A percentile compares a stretch with the other conserved stretches of the same genome.
phyloP scores from a whole-genome alignment of 2,888 invertebrate genomes.

The Cistogaster globosa region DNA sequence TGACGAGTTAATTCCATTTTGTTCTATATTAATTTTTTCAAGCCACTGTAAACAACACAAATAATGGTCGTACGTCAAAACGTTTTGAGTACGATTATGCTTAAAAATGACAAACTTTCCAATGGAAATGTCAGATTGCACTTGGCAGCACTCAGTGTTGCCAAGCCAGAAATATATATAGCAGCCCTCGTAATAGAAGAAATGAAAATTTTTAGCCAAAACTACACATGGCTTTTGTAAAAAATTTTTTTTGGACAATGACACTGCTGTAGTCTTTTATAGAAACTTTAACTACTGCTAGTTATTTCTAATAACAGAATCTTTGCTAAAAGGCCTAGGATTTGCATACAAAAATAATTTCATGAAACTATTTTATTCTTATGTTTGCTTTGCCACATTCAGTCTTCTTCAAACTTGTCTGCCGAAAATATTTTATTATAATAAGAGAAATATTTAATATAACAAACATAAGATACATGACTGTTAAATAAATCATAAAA shows the following conservation, averaged over 20 bases:
- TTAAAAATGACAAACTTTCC: too few relatives aligned
- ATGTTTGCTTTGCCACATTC: background rate
- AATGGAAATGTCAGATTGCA: too few relatives aligned
- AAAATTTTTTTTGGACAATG: background rate
- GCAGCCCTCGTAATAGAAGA: too few relatives aligned
- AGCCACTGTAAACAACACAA: too few relatives aligned
- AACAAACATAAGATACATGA: conserved; percentile 11
- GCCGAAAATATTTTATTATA: conserved; percentile 5
- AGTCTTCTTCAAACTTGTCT: background rate
- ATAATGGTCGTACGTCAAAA: too few relatives aligned
- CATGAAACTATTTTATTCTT: background rate
- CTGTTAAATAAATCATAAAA: conserved; percentile 63
- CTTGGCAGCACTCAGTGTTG: too few relatives aligned
- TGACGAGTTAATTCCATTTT: too few relatives aligned
- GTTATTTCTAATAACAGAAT: conserved; percentile 47
- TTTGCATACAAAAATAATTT: background rate
- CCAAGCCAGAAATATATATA: too few relatives aligned
- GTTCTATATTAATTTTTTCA: too few relatives aligned
- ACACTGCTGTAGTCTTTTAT: background rate
- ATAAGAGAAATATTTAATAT: conserved; percentile 10
- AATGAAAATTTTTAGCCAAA: background rate
- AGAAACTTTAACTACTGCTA: conserved; percentile 15
- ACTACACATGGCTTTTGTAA: background rate
- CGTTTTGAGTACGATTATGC: too few relatives aligned
- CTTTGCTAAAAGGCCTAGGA: conserved; percentile 68